These are phyloP conservation scores for Diploptera punctata DNA, from an alignment of 2,888 invertebrate species.

Conservation along the genomic window DNA sequence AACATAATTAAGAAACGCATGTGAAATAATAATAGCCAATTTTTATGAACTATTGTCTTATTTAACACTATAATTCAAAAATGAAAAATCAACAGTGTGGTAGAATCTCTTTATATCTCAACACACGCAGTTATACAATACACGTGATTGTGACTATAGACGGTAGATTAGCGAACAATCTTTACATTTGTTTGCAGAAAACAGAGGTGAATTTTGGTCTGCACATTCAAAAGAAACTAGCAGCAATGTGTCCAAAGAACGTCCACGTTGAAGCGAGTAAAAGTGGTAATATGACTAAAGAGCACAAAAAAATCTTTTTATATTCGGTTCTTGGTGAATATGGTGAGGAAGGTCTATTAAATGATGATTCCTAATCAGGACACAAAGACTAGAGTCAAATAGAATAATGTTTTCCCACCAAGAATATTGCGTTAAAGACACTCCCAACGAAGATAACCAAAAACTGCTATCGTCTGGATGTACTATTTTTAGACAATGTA, in stretches of 20 bases:
- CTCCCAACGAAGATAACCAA: no score
- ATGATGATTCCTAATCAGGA: neutral
- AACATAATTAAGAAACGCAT: neutral
- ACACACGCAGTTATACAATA: neutral
- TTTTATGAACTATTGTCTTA: no score
- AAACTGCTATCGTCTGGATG: no score
- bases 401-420: no score
- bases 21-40: neutral
- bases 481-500: neutral
- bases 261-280: no score
- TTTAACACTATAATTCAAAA: no score
- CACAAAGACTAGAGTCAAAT: neutral
- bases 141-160: neutral
- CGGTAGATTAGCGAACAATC: neutral
- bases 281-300: no score
- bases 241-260: neutral
- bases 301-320: neutral
- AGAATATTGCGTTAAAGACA: neutral
- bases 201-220: no score
- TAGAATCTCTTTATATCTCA: neutral
- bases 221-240: neutral
- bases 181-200: neutral
- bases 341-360: no score
- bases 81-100: neutral
- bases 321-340: neutral